Percentiles rank a stretch among this genome's conserved stretches.
Conservation (phyloP, 2,797 vertebrate genomes). For the Tragopan temminckii region DNA sequence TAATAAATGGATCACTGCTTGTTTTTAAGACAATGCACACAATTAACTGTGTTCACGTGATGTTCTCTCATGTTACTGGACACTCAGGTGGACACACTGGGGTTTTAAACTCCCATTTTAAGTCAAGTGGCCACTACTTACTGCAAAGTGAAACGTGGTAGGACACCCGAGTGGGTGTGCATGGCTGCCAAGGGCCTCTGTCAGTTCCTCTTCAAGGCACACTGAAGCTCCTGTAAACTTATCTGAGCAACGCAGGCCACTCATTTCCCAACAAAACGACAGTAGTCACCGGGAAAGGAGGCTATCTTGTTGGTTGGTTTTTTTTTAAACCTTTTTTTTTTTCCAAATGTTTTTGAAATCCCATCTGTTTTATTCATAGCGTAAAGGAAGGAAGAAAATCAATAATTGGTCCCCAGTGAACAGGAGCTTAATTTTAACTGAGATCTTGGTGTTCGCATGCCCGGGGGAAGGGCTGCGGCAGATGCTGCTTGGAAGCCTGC, state of each 20-base stretch:
- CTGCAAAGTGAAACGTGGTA: not conserved
- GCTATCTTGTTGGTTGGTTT: not conserved
- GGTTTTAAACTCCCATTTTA: not conserved
- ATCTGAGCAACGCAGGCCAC: not conserved
- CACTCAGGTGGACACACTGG: not conserved
- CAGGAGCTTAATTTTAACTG: conserved; percentile 26
- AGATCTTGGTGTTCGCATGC: not conserved
- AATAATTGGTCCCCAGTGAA: not conserved
- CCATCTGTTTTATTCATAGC: not conserved
- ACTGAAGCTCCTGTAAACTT: not conserved
- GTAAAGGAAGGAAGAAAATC: not conserved
- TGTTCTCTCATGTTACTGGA: conserved; percentile 6
- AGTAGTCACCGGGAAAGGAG: not conserved
- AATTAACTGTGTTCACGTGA: not conserved
- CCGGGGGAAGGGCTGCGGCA: not conserved
- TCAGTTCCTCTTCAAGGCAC: not conserved
- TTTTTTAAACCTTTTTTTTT: not conserved
- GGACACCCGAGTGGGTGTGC: not conserved
- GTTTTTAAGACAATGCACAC: not conserved
- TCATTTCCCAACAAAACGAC: not conserved
- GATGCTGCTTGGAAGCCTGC: not conserved
- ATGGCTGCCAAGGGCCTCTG: not conserved
- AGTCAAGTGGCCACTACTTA: not conserved
- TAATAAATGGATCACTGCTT: not conserved
- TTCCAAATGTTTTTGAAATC: not conserved